Evolutionary conservation across 2,888 invertebrate genomes (phyloP).

Genomic region (Brachyopa scutellaris): DNA sequence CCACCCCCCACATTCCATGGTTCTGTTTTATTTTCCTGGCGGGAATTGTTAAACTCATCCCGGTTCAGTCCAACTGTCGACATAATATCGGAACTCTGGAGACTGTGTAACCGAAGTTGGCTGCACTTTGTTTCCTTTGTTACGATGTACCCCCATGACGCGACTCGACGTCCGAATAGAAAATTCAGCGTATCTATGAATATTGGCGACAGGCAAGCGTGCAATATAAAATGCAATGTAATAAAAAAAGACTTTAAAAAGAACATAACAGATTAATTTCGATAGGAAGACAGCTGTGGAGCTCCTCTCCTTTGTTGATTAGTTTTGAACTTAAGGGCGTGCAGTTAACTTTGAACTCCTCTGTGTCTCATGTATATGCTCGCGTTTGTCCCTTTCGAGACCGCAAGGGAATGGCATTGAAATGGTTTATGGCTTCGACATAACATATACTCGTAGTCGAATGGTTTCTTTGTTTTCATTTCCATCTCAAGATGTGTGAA

Average conservation of each 20-base stretch:
- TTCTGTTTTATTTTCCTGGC: slow-evolving; percentile 38
- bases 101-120: slow-evolving; percentile 49
- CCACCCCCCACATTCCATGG: background rate
- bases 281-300: slow-evolving; percentile 35
- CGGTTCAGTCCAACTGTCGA: slow-evolving; percentile 43
- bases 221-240: slow-evolving; percentile 38
- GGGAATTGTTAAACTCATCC: slow-evolving; percentile 53
- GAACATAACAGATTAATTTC: slow-evolving; percentile 58
- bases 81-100: slow-evolving; percentile 45
- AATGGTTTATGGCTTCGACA: slow-evolving; percentile 41
- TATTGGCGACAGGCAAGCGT: slow-evolving; percentile 42
- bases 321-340: slow-evolving; percentile 39
- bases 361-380: background rate
- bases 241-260: too few species aligned
- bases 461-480: slow-evolving; percentile 56
- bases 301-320: slow-evolving; percentile 51
- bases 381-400: background rate
- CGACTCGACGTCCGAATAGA: too few species aligned
- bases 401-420: slow-evolving; percentile 34
- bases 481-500: slow-evolving; percentile 38
- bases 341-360: slow-evolving; percentile 12
- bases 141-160: background rate
- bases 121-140: slow-evolving; percentile 54
- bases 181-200: background rate
- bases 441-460: too few species aligned